Evolutionary conservation across 2,888 invertebrate genomes (phyloP).

Genomic region (Gonocerus acuteangulatus): DNA sequence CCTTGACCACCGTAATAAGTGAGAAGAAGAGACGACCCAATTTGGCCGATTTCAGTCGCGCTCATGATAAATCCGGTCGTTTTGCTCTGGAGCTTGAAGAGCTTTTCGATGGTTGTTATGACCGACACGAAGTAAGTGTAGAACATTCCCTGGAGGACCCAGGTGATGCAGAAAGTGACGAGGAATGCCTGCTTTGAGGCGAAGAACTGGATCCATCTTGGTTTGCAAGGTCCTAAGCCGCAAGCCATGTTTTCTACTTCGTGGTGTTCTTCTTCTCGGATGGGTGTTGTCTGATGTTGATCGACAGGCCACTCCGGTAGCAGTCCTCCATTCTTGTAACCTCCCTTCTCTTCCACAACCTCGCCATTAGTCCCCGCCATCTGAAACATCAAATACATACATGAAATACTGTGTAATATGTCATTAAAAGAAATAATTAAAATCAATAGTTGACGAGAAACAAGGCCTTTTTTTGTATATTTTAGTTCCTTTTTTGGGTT

Average conservation of each 20-base stretch:
- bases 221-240: constrained; percentile 72
- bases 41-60: constrained; percentile 88
- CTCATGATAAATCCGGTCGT: constrained; percentile 83
- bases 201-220: constrained; percentile 65
- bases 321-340: constrained; percentile 22
- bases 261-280: not conserved
- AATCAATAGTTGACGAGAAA: too few species aligned
- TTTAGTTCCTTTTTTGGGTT: too few species aligned
- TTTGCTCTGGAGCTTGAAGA: constrained; percentile 85
- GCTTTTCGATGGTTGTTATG: constrained; percentile 85
- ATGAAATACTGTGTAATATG: too few species aligned
- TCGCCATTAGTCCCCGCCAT: constrained; percentile 30
- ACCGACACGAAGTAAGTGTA: constrained; percentile 90
- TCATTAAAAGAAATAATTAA: too few species aligned
- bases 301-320: constrained; percentile 9
- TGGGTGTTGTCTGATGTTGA: not conserved
- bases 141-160: constrained; percentile 80
- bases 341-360: constrained; percentile 24
- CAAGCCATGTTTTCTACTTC: constrained; percentile 50
- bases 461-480: too few species aligned
- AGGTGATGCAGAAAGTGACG: constrained; percentile 77
- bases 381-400: constrained; percentile 3
- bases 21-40: constrained; percentile 76
- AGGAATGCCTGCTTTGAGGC: constrained; percentile 84
- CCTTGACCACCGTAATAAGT: constrained; percentile 88